Base-by-base conservation (phyloP, 1,140 invertebrate genomes). In the Hirudo medicinalis region DNA sequence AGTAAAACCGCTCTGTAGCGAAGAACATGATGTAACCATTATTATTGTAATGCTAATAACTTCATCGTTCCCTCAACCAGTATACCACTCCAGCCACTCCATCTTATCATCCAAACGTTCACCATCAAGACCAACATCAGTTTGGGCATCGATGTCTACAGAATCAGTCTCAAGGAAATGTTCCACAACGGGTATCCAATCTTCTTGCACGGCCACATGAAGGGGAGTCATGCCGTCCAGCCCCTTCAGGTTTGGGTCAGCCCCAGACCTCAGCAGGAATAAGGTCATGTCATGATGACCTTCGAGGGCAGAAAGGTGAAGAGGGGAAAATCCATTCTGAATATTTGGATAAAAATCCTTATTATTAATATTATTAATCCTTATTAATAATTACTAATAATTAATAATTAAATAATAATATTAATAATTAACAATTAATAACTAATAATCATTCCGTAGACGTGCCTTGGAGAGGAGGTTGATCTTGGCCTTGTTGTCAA, bases 181-280 rank as follows among this genome's bases (percentile, higher is more conserved):
- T 36, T 90, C 87, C 32, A 98, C 92, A 95, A 99, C 99, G 76
- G 94, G 94, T 68, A 76, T 86, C 82, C 98, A 94, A 0, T 96
- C 96, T 81, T 97, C 99, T 82, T 99, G 95, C 72, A 91, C 90
- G 20, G 97, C 96, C n/a, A 97, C 91, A 82, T 99, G 96, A 17
- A 99, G 86, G 0, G 96, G 95, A n/a, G 95, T 96, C 80, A 97
- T 99, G 0, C 94, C 94, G 67, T 91, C 91, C 83, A 88, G 67
- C 13, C 92, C 95, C 78, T 88, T 87, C 66, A 88, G 86, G 78
- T 94, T 90, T 67, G 94, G 87, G 78, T 94, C 87, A 63, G 92
- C 91, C 0, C 88, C 88, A 80, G 92, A 90, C 79, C 94, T 94
- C 36, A 92, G 86, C 29, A 98, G 83, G 67, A 96, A 87, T 76